Evolutionary conservation across 1,140 invertebrate species (phyloP), one percentile per base, ranked within the genome.

Genomic region (Drosophila pectinifera): DNA sequence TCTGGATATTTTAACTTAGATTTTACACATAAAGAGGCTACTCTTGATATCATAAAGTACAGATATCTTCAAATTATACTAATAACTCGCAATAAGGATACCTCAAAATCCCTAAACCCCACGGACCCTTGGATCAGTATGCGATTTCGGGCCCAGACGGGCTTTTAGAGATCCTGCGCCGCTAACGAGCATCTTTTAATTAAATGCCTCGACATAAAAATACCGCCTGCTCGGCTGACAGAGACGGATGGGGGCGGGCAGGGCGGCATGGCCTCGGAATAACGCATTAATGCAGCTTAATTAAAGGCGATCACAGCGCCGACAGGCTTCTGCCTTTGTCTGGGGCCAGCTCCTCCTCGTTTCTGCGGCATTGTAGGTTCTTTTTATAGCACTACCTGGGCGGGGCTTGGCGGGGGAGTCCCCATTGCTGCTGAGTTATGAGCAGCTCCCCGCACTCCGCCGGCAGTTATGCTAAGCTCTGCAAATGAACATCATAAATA

Each of bases 401-500:
- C 34, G 18, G 26, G 24, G 24, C 42, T 41, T 45, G 38, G 48
- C 26, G 5, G 5, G 24, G 16, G 10, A 13, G 16, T 14, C 5
- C 48, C 14, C 38, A 45, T 58, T 16, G 39, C 48, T 49, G 51
- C 70, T 81, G 73, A 81, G 42, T 76, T 81, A 81, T 81, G 78
- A 70, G 78, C 51, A 79, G 56, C 59, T 55, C 38, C 14, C 56
- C 36, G 14, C 20, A 13, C 28, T 39, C 34, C 39, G 45, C 46
- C 43, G 48, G 61, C 80, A 68, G 79, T 82, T 80, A 77, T 82
- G 79, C 79, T 81, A 82, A 82, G 79, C 79, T 82, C 79, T 82
- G 79, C 57, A 82, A 82, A 82, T 82, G 79, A 82, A 81, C 79
- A 82, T 78, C 68, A 82, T 82, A 82, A 82, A 82, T 82, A 82